Evolutionary conservation across 2,888 invertebrate species (phyloP), one percentile per base, ranked within the genome.

Genomic region (Dasypogon diadema): DNA sequence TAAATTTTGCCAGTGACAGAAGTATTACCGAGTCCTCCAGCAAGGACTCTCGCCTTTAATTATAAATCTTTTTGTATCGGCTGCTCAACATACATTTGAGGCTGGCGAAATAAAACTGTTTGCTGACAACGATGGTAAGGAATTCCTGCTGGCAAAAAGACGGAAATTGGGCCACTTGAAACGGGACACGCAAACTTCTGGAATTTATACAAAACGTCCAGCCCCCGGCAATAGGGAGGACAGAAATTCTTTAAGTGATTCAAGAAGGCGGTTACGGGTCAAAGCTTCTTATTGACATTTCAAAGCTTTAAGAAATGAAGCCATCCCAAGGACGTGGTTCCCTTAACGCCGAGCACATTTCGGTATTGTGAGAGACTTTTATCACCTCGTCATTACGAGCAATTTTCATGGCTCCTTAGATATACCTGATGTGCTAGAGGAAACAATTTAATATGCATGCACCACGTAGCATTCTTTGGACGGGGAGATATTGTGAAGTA

Each of bases 131-230:
- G 51, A 5, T n/a, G 51, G 18, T 12, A 51, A 51, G 18, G 51
- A 51, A 51, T 51, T 51, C 18, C 51, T 18, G 16, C 3, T 18
- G 14, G 12, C 46, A 14, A 30, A 65, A 65, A 65, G 18, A 12
- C 42, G 46, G 65, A 46, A 65, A 65, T 46, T 65, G 18, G 65
- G 65, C 12, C 37, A 42, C 22, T 46, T 46, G 8, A 65, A 65
- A 46, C 22, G 65, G 65, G 10, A 46, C 46, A 65, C 65, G 65
- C 65, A 65, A 65, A 18, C 16, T 34, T 60, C 10, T 37, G 16
- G 8, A 60, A 34, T 30, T 30, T 60, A 60, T 42, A 63, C 58
- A 58, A 30, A 58, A 30, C n/a, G 16, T 30, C 2, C 18, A 6
- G 18, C 42, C 12, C 42, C 42, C 42, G 1, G 0, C 42, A 30